Conservation (phyloP, 2,113 vertebrate genomes). For the Hemichromis elongatus region DNA sequence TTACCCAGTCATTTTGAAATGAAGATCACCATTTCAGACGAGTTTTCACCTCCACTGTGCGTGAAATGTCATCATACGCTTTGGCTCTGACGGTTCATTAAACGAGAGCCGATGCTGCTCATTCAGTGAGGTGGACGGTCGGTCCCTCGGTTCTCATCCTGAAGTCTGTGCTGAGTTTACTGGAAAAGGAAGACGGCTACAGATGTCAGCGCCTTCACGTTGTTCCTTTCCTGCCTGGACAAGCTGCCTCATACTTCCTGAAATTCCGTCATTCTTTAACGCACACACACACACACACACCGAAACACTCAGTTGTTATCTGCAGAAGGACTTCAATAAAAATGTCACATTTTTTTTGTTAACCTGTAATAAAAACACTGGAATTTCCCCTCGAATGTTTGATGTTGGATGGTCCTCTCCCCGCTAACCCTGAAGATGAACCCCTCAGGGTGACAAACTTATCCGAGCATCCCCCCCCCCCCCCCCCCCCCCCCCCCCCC, state of each 20-base stretch:
- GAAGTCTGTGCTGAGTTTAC: neutral
- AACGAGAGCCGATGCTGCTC: neutral
- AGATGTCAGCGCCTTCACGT: neutral
- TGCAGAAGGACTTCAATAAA: neutral
- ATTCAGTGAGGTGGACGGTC: neutral
- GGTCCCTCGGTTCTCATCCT: neutral
- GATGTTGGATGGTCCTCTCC: neutral
- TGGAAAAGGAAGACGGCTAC: neutral
- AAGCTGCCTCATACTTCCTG: slow-evolving; percentile 50
- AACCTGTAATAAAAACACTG: neutral
- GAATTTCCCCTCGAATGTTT: neutral
- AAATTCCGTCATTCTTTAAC: slow-evolving; percentile 53
- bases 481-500: too few species aligned
- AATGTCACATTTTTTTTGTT: neutral
- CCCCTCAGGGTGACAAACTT: neutral
- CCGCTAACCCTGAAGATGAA: neutral
- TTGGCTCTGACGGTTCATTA: neutral
- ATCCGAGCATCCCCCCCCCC: neutral
- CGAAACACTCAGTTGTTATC: neutral
- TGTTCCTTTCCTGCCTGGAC: slow-evolving; percentile 50
- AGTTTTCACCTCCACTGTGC: neutral
- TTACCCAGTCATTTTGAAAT: neutral
- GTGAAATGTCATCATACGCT: neutral
- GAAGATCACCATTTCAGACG: neutral
- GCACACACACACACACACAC: neutral